Percentiles rank a stretch among this genome's conserved stretches.
phyloP scores from a whole-genome alignment of 2,888 invertebrate species.

The Entomobrya proxima region DNA sequence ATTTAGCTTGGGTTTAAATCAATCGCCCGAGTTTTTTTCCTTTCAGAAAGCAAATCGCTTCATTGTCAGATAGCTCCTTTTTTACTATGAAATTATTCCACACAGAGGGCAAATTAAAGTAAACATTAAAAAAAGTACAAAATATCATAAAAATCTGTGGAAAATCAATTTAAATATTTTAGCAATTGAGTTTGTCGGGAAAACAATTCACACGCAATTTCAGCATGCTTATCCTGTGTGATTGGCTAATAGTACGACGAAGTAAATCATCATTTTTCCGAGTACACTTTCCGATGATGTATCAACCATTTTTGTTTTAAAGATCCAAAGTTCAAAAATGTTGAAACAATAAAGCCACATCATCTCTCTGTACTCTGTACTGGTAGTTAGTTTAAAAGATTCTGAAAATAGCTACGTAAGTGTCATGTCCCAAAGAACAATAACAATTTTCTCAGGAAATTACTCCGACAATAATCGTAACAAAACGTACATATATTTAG shows the following conservation, averaged over 20 bases:
- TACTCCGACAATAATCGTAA: constrained; percentile 46
- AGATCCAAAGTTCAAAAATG: background rate
- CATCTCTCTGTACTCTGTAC: background rate
- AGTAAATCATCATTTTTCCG: no score
- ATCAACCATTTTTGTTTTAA: background rate
- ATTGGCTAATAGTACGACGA: no score
- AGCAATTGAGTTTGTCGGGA: background rate
- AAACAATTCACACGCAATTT: constrained; percentile 12
- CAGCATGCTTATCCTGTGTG: no score
- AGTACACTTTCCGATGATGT: no score
- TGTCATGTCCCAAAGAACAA: background rate
- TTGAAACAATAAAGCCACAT: background rate
- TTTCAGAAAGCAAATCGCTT: no score
- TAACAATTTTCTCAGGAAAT: constrained; percentile 46
- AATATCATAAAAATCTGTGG: no score
- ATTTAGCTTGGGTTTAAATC: no score
- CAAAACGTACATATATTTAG: constrained; percentile 19
- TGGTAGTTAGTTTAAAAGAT: background rate
- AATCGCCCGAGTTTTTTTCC: no score
- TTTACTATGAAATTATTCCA: no score
- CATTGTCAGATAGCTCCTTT: no score
- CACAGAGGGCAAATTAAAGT: no score
- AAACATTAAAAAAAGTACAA: no score
- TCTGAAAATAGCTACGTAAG: background rate
- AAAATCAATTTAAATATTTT: constrained; percentile 20